Base-by-base conservation (phyloP, 2,113 vertebrate genomes). In the Oxyruncus cristatus region DNA sequence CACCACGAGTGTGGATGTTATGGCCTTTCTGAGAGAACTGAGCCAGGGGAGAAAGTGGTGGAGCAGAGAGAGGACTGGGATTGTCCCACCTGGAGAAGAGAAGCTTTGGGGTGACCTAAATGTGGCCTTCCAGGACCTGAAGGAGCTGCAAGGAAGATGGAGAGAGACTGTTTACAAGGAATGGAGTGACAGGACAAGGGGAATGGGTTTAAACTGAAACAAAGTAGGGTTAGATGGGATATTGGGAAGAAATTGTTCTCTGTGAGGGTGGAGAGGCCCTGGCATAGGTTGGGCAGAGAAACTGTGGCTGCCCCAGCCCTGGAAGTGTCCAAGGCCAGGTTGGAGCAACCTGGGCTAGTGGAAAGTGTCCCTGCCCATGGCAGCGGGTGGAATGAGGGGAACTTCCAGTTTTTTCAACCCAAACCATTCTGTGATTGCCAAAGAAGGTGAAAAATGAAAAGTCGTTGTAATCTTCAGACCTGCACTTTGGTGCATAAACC, bases 261-360 rank as follows among this genome's bases (percentile, higher is more conserved):
- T 53, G 26, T 0, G 52, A 68, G n/a, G n/a, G 22, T 24, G 50
- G 16, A 4, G 0, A 55, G 33, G 19, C 3, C 7, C 41, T 80
- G 63, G 65, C 0, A 11, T 2, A 5, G 30, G 2, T 1, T 83
- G 3, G 33, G 46, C 47, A 63, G 39, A 73, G 47, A 0, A 46
- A 27, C 33, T 33, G 33, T 13, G 47, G 47, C 27, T 73, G 68
- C 17, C 33, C 58, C 39, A 65, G 33, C 59, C 49, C 58, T 73
- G 81, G 58, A 0, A 65, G 18, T 47, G 41, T 0, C n/a, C 59
- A 27, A 63, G 49, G 33, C 39, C 68, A 53, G 58, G 39, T 0
- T 63, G 68, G 47, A 72, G 33, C 56, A 52, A 1, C 46, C 56
- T 72, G 80, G 32, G 46, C 5, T 2, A 5, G 37, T 52, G 67